phyloP scores from a whole-genome alignment of 1,140 invertebrate species.

The Linepithema humile region DNA sequence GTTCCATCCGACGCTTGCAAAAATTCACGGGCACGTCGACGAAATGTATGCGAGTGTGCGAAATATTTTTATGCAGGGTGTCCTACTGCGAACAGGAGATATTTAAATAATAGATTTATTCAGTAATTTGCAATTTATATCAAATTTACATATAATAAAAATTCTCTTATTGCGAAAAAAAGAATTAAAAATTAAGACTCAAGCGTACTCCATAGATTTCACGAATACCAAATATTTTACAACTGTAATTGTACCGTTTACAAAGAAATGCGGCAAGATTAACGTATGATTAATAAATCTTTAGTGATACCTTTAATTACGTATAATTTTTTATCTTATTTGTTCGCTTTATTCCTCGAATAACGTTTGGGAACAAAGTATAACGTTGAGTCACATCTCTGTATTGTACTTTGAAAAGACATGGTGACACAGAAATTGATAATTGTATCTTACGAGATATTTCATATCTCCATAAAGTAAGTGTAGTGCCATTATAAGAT shows the following conservation, averaged over 20 bases:
- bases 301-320: background rate
- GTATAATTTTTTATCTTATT: background rate
- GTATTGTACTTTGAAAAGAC: background rate
- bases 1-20: constrained; percentile 24
- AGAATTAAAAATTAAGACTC: background rate
- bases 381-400: background rate
- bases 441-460: background rate
- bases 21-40: constrained; percentile 16
- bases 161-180: background rate
- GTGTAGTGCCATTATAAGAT: background rate
- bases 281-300: background rate
- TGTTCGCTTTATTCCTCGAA: background rate
- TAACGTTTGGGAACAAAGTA: background rate
- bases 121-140: background rate
- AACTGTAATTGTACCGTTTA: background rate
- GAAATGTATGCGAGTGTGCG: background rate
- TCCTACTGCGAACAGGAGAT: background rate
- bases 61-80: background rate
- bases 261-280: too few relatives aligned
- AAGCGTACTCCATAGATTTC: background rate
- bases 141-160: background rate
- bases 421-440: background rate
- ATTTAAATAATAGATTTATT: background rate
- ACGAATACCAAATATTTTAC: background rate
- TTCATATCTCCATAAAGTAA: background rate